phyloP scores from a whole-genome alignment of 2,113 vertebrate genomes.

The Speoplatyrhinus poulsoni region DNA sequence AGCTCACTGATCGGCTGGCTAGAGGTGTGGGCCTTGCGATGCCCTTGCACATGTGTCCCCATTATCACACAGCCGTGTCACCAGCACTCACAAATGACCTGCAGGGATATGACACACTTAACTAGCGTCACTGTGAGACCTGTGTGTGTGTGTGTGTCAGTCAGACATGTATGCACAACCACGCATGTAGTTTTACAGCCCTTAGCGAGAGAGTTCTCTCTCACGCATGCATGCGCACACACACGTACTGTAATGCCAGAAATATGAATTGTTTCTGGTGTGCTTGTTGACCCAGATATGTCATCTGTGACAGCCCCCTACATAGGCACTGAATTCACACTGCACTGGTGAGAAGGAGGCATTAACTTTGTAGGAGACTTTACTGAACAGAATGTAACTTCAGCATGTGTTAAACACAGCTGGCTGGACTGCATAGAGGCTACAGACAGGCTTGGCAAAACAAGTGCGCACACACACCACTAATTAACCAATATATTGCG shows the following conservation, averaged over 20 bases:
- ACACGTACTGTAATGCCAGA: background rate
- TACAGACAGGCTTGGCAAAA: too few species aligned
- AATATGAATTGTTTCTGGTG: conserved; percentile 29
- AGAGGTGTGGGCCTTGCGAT: conserved; percentile 7
- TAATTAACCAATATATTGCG: background rate
- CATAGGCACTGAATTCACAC: conserved; percentile 12
- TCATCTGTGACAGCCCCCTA: conserved; percentile 19
- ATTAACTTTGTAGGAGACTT: conserved; percentile 33
- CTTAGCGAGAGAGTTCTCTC: too few species aligned
- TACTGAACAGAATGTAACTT: background rate
- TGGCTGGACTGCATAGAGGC: conserved; percentile 5
- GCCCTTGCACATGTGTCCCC: conserved; percentile 13
- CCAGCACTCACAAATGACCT: conserved; percentile 12
- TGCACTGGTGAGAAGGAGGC: background rate
- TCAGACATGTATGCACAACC: background rate
- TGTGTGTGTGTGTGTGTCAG: background rate
- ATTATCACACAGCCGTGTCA: conserved; percentile 33
- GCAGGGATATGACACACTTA: conserved; percentile 33
- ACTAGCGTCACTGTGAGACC: conserved; percentile 32
- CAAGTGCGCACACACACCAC: background rate
- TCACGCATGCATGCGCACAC: too few species aligned
- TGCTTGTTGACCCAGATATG: conserved; percentile 46
- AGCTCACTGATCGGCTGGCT: conserved; percentile 29
- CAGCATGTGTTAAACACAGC: background rate
- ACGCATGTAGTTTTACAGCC: too few species aligned